A percentile compares a stretch with the other conserved stretches of the same genome.
These are phyloP conservation scores for Anaspis maculata DNA, from an alignment of 2,888 invertebrate genomes.

Conservation along the genomic window DNA sequence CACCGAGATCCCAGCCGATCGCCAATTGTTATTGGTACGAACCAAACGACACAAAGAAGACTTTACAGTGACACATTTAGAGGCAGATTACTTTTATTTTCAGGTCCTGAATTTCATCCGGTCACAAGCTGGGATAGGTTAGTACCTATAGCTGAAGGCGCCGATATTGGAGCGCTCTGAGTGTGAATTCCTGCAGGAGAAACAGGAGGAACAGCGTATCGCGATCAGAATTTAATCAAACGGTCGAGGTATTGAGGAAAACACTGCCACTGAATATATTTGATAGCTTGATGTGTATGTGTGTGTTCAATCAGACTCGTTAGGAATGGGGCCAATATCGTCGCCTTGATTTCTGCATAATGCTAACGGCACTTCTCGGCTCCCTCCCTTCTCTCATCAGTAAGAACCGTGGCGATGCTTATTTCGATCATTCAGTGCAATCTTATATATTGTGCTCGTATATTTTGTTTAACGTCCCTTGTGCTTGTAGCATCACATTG, in stretches of 20 bases:
- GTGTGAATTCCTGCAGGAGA: slow-evolving; percentile 13
- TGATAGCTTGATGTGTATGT: slow-evolving; percentile 30
- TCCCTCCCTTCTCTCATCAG: neutral
- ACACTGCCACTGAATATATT: too few species aligned
- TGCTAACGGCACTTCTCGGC: slow-evolving; percentile 10
- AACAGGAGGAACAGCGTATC: slow-evolving; percentile 27
- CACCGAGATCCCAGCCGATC: slow-evolving; percentile 28
- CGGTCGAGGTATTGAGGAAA: slow-evolving; percentile 34
- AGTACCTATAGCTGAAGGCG: slow-evolving; percentile 23
- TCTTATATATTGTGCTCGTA: too few species aligned
- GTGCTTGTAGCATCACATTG: too few species aligned
- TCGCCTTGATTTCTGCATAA: slow-evolving; percentile 28
- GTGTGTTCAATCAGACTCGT: slow-evolving; percentile 34
- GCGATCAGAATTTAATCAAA: slow-evolving; percentile 42
- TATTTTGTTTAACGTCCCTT: too few species aligned
- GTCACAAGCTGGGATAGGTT: slow-evolving; percentile 23
- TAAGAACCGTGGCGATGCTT: too few species aligned
- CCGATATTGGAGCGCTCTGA: slow-evolving; percentile 7
- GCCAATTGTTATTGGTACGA: slow-evolving; percentile 39
- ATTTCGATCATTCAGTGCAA: too few species aligned
- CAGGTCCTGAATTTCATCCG: slow-evolving; percentile 26
- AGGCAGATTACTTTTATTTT: slow-evolving; percentile 44
- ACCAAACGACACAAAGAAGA: slow-evolving; percentile 43
- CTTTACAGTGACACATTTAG: slow-evolving; percentile 45
- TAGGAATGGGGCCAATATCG: slow-evolving; percentile 30